Percentiles rank a stretch among this genome's conserved stretches.
Conservation (phyloP, 2,888 invertebrate species). For the Antitype chi region DNA sequence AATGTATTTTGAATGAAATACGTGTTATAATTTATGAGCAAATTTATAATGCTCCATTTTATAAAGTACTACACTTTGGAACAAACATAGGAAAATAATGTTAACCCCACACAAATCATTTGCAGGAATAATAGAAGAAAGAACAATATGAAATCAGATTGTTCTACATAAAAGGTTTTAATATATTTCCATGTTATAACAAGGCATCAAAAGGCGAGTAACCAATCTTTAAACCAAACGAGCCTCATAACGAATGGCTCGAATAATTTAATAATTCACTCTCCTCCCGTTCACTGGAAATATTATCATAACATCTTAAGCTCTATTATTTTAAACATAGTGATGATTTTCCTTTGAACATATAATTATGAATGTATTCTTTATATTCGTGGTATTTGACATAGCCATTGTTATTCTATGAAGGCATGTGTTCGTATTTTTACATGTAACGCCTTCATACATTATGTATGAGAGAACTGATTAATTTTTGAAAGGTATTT, state of each 20-base stretch:
- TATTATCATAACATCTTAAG: constrained; percentile 69
- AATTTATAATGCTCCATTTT: neutral
- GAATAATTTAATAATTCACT: constrained; percentile 84
- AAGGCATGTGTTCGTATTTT: constrained; percentile 61
- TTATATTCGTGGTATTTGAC: constrained; percentile 67
- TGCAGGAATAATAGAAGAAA: constrained; percentile 32
- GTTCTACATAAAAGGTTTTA: constrained; percentile 27
- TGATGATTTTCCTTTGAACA: constrained; percentile 72
- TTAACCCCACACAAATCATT: constrained; percentile 27
- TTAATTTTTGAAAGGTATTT: constrained; percentile 56
- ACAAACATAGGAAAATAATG: constrained; percentile 15
- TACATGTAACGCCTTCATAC: constrained; percentile 55
- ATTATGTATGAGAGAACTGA: constrained; percentile 60
- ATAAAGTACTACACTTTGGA: neutral
- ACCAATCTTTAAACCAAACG: constrained; percentile 69
- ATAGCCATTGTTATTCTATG: constrained; percentile 66
- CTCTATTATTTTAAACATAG: constrained; percentile 70
- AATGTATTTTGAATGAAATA: neutral
- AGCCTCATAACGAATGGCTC: constrained; percentile 73
- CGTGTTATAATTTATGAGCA: neutral
- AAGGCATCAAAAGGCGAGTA: constrained; percentile 46
- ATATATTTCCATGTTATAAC: constrained; percentile 42
- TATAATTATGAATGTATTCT: constrained; percentile 48
- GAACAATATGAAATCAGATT: constrained; percentile 31
- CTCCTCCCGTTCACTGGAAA: constrained; percentile 68